phyloP scores from a whole-genome alignment of 2,113 vertebrate genomes.

The Heterotilapia buettikoferi region DNA sequence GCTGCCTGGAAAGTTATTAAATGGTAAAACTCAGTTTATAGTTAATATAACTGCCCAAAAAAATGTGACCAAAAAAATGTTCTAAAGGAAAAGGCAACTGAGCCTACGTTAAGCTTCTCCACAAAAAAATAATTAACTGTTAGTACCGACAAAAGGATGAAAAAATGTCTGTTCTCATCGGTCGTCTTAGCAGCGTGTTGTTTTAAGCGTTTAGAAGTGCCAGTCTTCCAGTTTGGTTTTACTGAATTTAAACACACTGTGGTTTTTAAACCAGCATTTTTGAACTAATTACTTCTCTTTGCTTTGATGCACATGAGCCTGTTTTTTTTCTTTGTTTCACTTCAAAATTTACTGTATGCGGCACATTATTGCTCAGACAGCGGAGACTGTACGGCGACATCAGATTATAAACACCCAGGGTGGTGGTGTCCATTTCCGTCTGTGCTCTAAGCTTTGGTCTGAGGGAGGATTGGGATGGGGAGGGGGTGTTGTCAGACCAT shows the following conservation, averaged over 20 bases:
- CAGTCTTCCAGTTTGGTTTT: background rate
- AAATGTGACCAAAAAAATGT: background rate
- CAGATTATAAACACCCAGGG: conserved; percentile 43
- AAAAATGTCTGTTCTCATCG: background rate
- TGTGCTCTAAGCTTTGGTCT: conserved; percentile 37
- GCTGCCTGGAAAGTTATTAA: background rate
- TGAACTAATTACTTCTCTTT: background rate
- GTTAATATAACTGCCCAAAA: background rate
- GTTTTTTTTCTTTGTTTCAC: background rate
- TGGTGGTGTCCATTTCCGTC: conserved; percentile 42
- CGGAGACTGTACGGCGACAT: conserved; percentile 37
- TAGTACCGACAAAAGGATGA: background rate
- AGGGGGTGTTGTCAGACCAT: conserved; percentile 23
- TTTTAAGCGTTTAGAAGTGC: background rate
- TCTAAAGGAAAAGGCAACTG: background rate
- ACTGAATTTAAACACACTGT: background rate
- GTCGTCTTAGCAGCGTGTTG: background rate
- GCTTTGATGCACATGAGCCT: background rate
- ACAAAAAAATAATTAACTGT: background rate
- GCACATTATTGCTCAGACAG: background rate
- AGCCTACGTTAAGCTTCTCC: background rate
- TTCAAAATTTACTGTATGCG: background rate
- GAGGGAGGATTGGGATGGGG: conserved; percentile 5
- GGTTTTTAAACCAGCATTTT: background rate
- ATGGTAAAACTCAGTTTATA: background rate